Conservation (phyloP, 2,888 invertebrate species). For the Adelognathus sp. region DNA sequence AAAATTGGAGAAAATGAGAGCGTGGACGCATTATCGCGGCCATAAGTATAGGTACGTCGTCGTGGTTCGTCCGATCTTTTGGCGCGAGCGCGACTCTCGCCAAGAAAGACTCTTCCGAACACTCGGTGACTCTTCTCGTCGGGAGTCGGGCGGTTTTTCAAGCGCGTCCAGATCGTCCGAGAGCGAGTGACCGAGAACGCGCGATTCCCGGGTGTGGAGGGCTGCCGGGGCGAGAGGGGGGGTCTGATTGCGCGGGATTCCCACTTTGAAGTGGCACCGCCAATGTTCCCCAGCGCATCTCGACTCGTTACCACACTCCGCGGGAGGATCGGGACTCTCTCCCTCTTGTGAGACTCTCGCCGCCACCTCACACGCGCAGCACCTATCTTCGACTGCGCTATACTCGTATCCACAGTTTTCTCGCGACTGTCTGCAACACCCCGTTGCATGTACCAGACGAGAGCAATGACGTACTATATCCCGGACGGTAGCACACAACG, state of each 20-base stretch:
- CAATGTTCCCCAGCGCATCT: conserved; percentile 75
- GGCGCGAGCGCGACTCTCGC: conserved; percentile 39
- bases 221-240: conserved; percentile 59
- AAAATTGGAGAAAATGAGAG: conserved; percentile 24
- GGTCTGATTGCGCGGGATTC: conserved; percentile 79
- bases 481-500: not conserved
- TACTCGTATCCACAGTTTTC: conserved; percentile 14
- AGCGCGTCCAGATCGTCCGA: conserved; percentile 61
- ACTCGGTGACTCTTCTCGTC: conserved; percentile 43
- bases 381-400: conserved; percentile 15
- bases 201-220: conserved; percentile 19
- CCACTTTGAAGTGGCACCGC: conserved; percentile 79
- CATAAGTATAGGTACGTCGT: conserved; percentile 34
- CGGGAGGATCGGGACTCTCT: conserved; percentile 23
- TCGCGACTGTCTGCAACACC: not conserved
- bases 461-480: not conserved
- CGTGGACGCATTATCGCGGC: conserved; percentile 17
- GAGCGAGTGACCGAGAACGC: conserved; percentile 37
- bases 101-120: conserved; percentile 20
- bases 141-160: conserved; percentile 74
- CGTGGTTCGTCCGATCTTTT: conserved; percentile 28
- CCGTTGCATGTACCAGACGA: not conserved
- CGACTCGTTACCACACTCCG: conserved; percentile 77
- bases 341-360: conserved; percentile 27
- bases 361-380: conserved; percentile 17